Evolutionary conservation across 1,140 invertebrate species (phyloP), one percentile per base, ranked within the genome.

Genomic region (Stegodyphus dumicola): DNA sequence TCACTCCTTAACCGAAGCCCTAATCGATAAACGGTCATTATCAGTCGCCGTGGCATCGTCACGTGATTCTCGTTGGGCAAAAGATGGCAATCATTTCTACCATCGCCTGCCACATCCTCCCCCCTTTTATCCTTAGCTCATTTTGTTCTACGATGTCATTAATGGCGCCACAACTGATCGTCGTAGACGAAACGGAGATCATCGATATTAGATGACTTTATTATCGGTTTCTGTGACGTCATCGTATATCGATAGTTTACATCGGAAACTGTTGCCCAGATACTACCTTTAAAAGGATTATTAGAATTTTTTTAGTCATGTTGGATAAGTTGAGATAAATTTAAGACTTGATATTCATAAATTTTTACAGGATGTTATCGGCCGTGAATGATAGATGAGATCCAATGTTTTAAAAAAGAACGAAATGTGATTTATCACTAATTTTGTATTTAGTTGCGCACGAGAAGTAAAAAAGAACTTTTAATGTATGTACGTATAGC

Each of bases 171-270:
- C 56, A 60, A 60, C 56, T 15, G 56, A 60, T 60, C 56, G 56
- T 60, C 15, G 56, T 15, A 60, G 56, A 60, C 15, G 56, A 60
- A 11, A 60, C 56, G 56, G 56, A 60, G 15, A 60, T 60, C 56
- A 60, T 60, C 56, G 56, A 60, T 60, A 60, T 60, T 60, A 60
- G 56, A 60, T 60, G 56, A 60, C 56, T 60, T 60, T 60, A 60
- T 60, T 60, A 60, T 60, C 56, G 56, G 56, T 60, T 60, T 60
- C 56, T 60, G 56, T 15, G 15, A 60, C 56, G 56, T 60, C 56
- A 60, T 60, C 56, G 56, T 15, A 11, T 11, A 9, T 9, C 56
- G 56, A 60, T 33, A 33, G 33, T 33, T 33, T 33, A 33, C 33
- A 60, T 60, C 56, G 56, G 15, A 60, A 60, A 60, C 56, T 60